These are phyloP conservation scores for Otolemur crassicaudatus DNA, from an alignment of 2,797 vertebrate genomes.

Conservation along the genomic window DNA sequence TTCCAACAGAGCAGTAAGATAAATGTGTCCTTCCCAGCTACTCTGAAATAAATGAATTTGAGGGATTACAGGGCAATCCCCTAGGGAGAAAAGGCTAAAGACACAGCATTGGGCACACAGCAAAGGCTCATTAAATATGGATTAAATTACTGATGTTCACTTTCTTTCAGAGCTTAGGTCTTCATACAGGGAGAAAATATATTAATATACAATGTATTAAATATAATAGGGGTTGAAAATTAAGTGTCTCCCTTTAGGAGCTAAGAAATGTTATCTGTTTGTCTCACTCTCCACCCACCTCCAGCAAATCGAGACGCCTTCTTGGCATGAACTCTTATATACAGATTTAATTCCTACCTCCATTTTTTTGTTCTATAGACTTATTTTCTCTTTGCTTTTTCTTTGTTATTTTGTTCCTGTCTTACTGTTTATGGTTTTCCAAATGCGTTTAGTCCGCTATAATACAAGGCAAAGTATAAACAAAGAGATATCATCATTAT, in stretches of 20 bases:
- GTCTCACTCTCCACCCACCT: not conserved
- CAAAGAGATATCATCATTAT: not conserved
- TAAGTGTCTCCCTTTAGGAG: not conserved
- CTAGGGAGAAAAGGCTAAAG: slow-evolving; percentile 7
- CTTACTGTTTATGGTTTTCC: not conserved
- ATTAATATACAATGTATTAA: not conserved
- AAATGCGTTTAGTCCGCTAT: slow-evolving; percentile 30
- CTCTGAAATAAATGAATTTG: slow-evolving; percentile 9
- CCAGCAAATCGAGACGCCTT: not conserved
- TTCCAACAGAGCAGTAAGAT: slow-evolving; percentile 23
- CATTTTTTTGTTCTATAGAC: not conserved
- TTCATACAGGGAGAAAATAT: not conserved
- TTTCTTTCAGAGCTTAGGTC: slow-evolving; percentile 3
- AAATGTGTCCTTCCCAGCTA: not conserved
- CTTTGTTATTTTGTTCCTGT: slow-evolving; percentile 9
- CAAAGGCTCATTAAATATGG: not conserved
- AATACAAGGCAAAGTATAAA: slow-evolving; percentile 49
- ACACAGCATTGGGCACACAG: not conserved
- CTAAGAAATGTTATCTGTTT: slow-evolving; percentile 45
- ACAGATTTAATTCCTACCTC: too few relatives aligned
- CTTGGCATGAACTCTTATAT: not conserved
- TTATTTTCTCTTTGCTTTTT: slow-evolving; percentile 41
- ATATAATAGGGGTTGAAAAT: not conserved
- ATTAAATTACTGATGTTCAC: not conserved
- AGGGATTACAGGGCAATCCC: not conserved